These are phyloP conservation scores for Apteryx mantelli DNA, from an alignment of 2,113 vertebrate species.

Conservation along the genomic window DNA sequence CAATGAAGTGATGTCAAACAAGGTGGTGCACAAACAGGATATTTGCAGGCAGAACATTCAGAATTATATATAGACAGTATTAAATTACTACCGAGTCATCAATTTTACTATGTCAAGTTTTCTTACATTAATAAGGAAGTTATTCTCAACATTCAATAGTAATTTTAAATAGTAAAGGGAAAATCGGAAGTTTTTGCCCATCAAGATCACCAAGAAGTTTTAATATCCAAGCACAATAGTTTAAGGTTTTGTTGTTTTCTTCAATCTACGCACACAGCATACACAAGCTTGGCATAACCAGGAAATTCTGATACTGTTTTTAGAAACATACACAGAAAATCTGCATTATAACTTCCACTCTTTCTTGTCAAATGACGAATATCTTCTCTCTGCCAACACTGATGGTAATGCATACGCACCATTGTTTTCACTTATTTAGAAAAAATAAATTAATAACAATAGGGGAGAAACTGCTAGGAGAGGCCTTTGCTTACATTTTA, in stretches of 20 bases:
- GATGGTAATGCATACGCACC: background rate
- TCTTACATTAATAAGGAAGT: background rate
- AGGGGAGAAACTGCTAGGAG: background rate
- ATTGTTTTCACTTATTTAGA: background rate
- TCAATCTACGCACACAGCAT: background rate
- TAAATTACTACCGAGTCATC: background rate
- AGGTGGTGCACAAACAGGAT: background rate
- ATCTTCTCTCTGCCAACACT: background rate
- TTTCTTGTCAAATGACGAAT: background rate
- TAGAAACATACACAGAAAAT: background rate
- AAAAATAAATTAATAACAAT: background rate
- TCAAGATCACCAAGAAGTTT: background rate
- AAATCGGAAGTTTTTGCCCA: background rate
- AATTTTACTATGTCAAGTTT: background rate
- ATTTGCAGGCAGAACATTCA: background rate
- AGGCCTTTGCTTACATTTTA: background rate
- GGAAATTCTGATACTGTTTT: background rate
- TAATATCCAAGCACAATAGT: background rate
- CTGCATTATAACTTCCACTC: background rate
- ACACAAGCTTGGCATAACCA: background rate
- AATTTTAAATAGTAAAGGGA: background rate
- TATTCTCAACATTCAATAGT: background rate
- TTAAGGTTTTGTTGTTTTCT: background rate
- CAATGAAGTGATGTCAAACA: background rate
- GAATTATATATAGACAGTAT: background rate